Evolutionary conservation across 2,113 vertebrate genomes (phyloP).

Genomic region (Dryoscopus gambensis): DNA sequence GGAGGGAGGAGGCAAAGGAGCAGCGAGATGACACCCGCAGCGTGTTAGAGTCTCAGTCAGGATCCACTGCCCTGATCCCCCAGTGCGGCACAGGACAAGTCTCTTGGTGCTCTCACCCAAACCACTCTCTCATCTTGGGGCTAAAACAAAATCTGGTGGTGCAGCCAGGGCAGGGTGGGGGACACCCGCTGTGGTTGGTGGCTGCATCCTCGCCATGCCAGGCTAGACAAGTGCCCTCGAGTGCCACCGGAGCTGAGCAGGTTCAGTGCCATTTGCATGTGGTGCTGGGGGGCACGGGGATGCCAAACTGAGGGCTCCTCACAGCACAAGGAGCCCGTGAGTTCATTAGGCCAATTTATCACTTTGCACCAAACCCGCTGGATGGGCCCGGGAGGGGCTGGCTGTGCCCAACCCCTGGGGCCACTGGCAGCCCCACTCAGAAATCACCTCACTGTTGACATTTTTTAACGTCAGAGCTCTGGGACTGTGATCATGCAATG

Average conservation of each 20-base stretch:
- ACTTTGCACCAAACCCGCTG: accelerated
- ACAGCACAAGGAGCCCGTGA: accelerated
- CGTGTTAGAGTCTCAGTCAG: background rate
- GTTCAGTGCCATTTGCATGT: accelerated
- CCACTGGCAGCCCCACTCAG: background rate
- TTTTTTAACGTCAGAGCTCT: background rate
- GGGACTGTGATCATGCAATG: background rate
- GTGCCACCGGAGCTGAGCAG: accelerated
- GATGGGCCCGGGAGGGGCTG: background rate
- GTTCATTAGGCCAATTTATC: background rate
- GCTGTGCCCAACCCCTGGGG: background rate
- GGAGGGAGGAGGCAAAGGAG: too few relatives aligned
- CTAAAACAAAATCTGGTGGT: background rate
- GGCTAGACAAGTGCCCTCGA: background rate
- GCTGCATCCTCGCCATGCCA: background rate
- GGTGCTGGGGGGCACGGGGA: background rate
- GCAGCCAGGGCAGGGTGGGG: background rate
- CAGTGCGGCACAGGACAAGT: background rate
- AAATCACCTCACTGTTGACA: background rate
- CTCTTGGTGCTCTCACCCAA: background rate
- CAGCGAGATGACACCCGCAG: too few relatives aligned
- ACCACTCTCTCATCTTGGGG: background rate
- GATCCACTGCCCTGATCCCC: background rate
- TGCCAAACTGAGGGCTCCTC: background rate
- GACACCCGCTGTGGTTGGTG: accelerated